phyloP scores from a whole-genome alignment of 2,113 vertebrate genomes.

The Accipiter cooperii region DNA sequence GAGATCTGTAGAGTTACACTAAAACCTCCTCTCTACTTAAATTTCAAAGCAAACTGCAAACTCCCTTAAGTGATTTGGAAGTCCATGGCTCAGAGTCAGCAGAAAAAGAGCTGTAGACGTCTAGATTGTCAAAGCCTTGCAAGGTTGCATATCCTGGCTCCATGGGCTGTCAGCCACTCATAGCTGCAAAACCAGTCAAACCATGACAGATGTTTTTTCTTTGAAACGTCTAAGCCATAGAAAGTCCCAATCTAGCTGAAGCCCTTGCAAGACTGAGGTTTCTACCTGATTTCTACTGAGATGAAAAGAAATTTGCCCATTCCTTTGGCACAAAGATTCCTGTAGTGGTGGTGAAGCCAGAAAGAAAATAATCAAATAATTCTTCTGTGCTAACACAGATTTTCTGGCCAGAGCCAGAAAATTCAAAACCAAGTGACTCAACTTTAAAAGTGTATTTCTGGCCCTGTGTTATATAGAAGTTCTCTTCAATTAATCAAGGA shows the following conservation, averaged over 20 bases:
- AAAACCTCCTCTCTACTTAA: background rate
- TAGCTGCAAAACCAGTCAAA: background rate
- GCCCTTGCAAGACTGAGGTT: background rate
- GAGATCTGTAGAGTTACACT: background rate
- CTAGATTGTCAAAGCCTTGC: background rate
- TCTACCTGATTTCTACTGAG: background rate
- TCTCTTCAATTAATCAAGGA: background rate
- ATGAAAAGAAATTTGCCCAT: background rate
- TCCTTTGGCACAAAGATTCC: background rate
- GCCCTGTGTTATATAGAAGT: background rate
- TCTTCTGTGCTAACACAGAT: background rate
- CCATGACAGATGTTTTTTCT: background rate
- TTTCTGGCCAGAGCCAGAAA: background rate
- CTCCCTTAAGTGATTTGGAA: background rate
- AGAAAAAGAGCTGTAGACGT: background rate
- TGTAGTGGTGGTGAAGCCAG: background rate
- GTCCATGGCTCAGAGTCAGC: background rate
- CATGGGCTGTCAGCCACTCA: background rate
- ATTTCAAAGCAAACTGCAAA: constrained; percentile 18
- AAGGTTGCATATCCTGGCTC: background rate
- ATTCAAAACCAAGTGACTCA: background rate
- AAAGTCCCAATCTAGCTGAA: background rate
- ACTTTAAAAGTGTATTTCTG: background rate
- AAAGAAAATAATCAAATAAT: background rate
- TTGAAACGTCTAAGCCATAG: background rate